Evolutionary conservation across 2,113 vertebrate genomes (phyloP), one percentile per base, ranked within the genome.

Genomic region (Amia ocellicauda): DNA sequence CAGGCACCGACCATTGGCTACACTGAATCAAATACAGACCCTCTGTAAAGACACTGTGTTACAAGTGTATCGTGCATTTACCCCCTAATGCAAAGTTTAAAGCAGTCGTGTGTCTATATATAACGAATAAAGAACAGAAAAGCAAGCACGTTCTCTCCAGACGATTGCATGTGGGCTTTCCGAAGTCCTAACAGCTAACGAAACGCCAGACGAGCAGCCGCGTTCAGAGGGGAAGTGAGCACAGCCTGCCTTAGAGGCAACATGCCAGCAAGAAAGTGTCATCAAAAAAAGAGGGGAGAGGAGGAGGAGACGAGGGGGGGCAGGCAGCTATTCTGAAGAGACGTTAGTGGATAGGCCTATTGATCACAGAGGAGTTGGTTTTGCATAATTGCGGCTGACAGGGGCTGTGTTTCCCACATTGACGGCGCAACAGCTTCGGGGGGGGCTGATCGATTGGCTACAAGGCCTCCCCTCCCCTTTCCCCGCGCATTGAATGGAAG

Each of bases 391-490:
- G 69, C 65, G 68, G 73, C 74, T 81, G 83, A 82, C 86, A 80
- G 80, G 74, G 72, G 67, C 76, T 68, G 70, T 72, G 76, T 69
- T 68, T 70, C 65, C 64, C 70, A 76, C 77, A 74, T 73, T 82
- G 76, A 71, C 78, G 76, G 69, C 77, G 77, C 73, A 79, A 73
- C 73, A 77, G 77, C 72, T 71, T 53, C 16, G 63, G 71, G 69
- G 74, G 66, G 73, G 64, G 58, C 73, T 76, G 86, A 88, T 81
- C 77, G 84, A 85, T 84, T 76, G 73, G 73, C 74, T 73, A 60
- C 22, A n/a, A 54, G 75, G 63, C 66, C 9, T 61, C 28, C 29
- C 55, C 10, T 17, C 28, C 3, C 0, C 7, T 27, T 47, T 24
- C 60, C 41, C 16, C 4, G 2, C 4, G 4, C 42, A 64, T 62